phyloP scores from a whole-genome alignment of 2,113 vertebrate species.

The Corythaixoides concolor region DNA sequence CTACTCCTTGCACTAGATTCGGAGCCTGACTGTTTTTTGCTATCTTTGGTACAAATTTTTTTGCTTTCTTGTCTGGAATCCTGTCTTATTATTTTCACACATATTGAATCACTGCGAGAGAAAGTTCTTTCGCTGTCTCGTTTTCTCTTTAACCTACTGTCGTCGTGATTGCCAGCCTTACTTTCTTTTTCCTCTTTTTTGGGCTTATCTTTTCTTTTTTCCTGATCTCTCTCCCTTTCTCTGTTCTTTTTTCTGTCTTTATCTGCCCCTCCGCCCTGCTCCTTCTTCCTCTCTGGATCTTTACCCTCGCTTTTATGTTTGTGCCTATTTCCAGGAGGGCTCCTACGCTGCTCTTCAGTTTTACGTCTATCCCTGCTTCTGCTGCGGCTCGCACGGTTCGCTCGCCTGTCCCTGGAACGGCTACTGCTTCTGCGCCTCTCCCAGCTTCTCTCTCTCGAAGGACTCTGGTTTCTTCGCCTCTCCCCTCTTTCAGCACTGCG shows the following conservation, averaged over 20 bases:
- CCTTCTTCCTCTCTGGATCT: slow-evolving; percentile 87
- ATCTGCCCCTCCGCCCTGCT: slow-evolving; percentile 79
- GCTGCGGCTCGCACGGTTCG: slow-evolving; percentile 88
- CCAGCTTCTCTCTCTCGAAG: slow-evolving; percentile 82
- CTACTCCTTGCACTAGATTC: slow-evolving; percentile 92
- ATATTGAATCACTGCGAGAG: slow-evolving; percentile 79
- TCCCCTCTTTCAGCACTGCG: slow-evolving; percentile 79
- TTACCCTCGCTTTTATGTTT: slow-evolving; percentile 81
- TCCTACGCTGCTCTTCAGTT: slow-evolving; percentile 82
- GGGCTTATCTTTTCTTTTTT: slow-evolving; percentile 86
- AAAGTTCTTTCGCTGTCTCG: slow-evolving; percentile 87
- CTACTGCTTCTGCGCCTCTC: slow-evolving; percentile 83
- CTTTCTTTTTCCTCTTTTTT: slow-evolving; percentile 83
- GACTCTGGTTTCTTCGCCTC: slow-evolving; percentile 79
- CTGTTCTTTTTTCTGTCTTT: slow-evolving; percentile 88
- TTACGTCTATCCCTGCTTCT: slow-evolving; percentile 89
- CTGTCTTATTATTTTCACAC: slow-evolving; percentile 84
- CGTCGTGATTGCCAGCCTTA: slow-evolving; percentile 79
- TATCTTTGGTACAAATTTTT: slow-evolving; percentile 87
- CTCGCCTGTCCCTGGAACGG: slow-evolving; percentile 84
- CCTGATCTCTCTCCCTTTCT: slow-evolving; percentile 81
- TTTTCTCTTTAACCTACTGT: slow-evolving; percentile 89
- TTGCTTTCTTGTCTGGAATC: slow-evolving; percentile 88
- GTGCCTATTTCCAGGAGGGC: slow-evolving; percentile 78
- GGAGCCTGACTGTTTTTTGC: slow-evolving; percentile 89